phyloP scores from a whole-genome alignment of 2,888 invertebrate genomes.

The Cantharis rufa region DNA sequence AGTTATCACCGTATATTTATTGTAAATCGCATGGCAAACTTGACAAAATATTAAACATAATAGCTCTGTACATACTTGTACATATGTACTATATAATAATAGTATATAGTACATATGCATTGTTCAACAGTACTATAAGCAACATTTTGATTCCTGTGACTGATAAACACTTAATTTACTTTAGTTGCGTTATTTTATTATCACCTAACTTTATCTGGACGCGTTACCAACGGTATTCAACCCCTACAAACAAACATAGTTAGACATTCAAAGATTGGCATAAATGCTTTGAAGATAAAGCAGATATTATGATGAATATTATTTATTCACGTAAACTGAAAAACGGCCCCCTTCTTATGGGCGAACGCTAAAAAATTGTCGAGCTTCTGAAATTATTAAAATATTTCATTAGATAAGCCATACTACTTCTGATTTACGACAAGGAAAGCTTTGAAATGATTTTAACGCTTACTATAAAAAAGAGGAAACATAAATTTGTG shows the following conservation, averaged over 20 bases:
- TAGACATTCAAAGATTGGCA: neutral
- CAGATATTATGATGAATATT: neutral
- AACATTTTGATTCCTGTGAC: neutral
- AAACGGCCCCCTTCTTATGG: neutral
- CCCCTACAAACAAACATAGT: neutral
- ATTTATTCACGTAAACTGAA: neutral
- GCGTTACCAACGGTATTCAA: neutral
- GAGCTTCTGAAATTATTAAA: neutral
- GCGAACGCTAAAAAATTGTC: neutral
- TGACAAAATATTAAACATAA: neutral
- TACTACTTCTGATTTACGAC: neutral
- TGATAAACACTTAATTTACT: neutral
- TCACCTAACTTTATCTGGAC: neutral
- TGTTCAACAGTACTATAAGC: neutral
- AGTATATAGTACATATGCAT: too few species aligned
- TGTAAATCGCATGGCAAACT: neutral
- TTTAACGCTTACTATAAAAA: neutral
- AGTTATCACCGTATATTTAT: neutral
- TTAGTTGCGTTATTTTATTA: neutral
- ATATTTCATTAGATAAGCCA: neutral
- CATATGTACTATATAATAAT: too few species aligned
- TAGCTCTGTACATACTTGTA: neutral
- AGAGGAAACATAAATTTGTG: neutral
- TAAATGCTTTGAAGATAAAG: neutral
- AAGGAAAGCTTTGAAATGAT: neutral